Evolutionary conservation across 2,888 invertebrate species (phyloP).

Genomic region (Ditylenchus weischeri): DNA sequence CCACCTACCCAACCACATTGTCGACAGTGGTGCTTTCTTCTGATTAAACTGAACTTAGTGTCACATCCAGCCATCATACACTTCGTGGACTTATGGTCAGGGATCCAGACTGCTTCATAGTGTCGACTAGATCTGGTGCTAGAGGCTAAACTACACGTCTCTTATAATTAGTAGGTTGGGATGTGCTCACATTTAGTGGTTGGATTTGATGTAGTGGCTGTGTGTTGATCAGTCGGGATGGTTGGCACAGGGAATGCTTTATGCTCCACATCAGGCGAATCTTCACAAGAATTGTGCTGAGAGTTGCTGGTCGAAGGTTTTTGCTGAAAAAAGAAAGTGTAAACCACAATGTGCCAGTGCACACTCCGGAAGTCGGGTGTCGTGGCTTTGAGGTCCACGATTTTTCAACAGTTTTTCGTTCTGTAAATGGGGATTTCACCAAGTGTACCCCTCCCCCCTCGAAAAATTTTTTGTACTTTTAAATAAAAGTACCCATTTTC

Average conservation of each 20-base stretch:
- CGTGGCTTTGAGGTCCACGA: no score
- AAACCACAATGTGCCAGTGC: not conserved
- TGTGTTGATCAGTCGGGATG: not conserved
- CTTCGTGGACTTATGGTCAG: constrained; percentile 70
- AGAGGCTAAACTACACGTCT: constrained; percentile 16
- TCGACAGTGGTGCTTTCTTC: constrained; percentile 77
- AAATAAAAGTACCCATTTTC: no score
- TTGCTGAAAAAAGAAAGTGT: constrained; percentile 3
- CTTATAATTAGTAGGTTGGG: no score
- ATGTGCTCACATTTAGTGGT: not conserved
- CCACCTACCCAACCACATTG: constrained; percentile 74
- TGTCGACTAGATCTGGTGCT: constrained; percentile 14
- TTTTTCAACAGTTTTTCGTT: no score
- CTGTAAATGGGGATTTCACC: no score
- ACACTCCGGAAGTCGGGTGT: no score
- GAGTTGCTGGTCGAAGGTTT: constrained; percentile 11
- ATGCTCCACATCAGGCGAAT: constrained; percentile 15
- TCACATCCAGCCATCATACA: constrained; percentile 75
- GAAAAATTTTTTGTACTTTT: no score
- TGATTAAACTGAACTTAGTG: constrained; percentile 75
- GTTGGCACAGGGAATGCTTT: not conserved
- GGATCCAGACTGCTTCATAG: constrained; percentile 31
- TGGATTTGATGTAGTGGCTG: not conserved
- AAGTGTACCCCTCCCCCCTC: no score
- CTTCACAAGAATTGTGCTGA: constrained; percentile 12